Conservation (phyloP, 1,140 invertebrate genomes). For the Polypedilum pembai region DNA sequence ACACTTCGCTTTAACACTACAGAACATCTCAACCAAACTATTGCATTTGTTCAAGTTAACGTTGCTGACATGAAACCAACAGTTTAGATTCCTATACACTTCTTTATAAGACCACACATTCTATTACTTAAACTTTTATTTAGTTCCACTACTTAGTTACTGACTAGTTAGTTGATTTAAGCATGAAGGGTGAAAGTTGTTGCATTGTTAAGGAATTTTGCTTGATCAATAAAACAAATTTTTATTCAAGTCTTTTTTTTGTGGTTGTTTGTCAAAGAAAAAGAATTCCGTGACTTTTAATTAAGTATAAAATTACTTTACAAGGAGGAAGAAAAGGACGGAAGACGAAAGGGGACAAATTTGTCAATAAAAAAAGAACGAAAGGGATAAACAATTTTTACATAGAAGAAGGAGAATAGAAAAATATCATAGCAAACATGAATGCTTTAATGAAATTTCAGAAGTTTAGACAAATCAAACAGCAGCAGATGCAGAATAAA, state of each 20-base stretch:
- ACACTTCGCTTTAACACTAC: too few relatives aligned
- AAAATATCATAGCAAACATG: not conserved
- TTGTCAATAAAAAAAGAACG: not conserved
- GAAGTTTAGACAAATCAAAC: not conserved
- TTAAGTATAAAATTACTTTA: not conserved
- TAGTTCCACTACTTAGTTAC: not conserved
- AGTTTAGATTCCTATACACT: too few relatives aligned
- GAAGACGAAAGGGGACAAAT: not conserved
- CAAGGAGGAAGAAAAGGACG: not conserved
- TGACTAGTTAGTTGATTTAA: not conserved
- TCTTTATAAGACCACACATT: too few relatives aligned
- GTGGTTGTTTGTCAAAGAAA: not conserved
- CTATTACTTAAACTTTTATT: not conserved
- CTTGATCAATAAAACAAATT: not conserved
- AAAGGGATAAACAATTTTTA: not conserved
- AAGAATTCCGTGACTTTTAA: not conserved
- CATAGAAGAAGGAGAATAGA: not conserved
- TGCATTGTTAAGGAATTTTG: not conserved
- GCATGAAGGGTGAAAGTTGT: not conserved
- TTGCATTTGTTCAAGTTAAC: too few relatives aligned
- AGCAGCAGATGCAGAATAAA: not conserved
- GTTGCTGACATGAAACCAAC: too few relatives aligned
- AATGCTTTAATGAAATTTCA: not conserved
- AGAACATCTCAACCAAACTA: too few relatives aligned
- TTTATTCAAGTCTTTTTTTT: not conserved